Evolutionary conservation across 2,888 invertebrate genomes (phyloP).

Genomic region (Eurois occulta): DNA sequence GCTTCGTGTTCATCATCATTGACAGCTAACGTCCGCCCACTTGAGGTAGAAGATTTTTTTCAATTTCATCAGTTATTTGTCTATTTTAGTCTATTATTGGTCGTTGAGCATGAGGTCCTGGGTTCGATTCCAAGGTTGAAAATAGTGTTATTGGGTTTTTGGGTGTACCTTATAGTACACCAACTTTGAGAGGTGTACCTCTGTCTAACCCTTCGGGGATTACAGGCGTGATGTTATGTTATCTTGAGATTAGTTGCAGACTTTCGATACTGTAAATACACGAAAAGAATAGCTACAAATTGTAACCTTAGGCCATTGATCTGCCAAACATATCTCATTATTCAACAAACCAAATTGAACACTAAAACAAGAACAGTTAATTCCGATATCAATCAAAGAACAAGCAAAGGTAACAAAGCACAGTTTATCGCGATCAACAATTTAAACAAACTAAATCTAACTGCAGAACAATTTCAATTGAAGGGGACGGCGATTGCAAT

Average conservation of each 20-base stretch:
- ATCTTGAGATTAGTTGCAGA: neutral
- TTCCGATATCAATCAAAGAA: conserved; percentile 2
- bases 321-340: neutral
- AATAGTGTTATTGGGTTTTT: too few relatives aligned
- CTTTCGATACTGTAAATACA: neutral
- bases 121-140: too few relatives aligned
- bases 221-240: too few relatives aligned
- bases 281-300: neutral
- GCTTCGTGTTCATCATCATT: conserved; percentile 46
- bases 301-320: neutral
- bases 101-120: too few relatives aligned
- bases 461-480: conserved; percentile 64
- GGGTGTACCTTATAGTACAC: too few relatives aligned
- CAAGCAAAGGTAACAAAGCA: conserved; percentile 32
- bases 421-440: conserved; percentile 56
- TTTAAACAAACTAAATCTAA: conserved; percentile 64
- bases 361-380: neutral
- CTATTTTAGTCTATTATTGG: neutral
- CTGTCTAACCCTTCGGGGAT: too few relatives aligned
- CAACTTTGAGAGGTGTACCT: too few relatives aligned
- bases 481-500: conserved; percentile 59
- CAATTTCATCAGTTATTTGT: neutral
- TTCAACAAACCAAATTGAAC: neutral
- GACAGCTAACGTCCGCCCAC: conserved; percentile 52
- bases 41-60: neutral